phyloP scores from a whole-genome alignment of 1,140 invertebrate species.

The Condylostylus longicornis region DNA sequence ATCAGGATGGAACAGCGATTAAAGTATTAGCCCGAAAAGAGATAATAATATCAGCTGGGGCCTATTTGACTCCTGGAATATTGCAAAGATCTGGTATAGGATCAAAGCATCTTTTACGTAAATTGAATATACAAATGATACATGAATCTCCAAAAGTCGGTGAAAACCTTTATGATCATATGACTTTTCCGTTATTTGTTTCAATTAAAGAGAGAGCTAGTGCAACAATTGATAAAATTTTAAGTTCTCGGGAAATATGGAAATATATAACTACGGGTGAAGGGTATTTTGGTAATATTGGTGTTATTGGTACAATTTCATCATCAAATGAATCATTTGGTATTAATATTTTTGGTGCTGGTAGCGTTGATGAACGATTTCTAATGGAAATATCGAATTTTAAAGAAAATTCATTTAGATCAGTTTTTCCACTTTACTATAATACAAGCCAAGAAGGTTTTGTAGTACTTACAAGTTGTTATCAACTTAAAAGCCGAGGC shows the following conservation, averaged over 20 bases:
- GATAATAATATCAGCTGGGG: conserved; percentile 52
- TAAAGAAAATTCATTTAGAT: conserved; percentile 42
- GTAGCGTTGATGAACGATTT: conserved; percentile 45
- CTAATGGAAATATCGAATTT: conserved; percentile 51
- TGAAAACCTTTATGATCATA: conserved; percentile 53
- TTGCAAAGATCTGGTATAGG: conserved; percentile 57
- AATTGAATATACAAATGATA: conserved; percentile 36
- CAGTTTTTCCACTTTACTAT: conserved; percentile 45
- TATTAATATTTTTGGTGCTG: conserved; percentile 49
- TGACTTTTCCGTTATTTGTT: conserved; percentile 52
- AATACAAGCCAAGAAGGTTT: conserved; percentile 50
- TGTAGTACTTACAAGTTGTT: conserved; percentile 45
- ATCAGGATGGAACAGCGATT: conserved; percentile 20
- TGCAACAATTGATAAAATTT: conserved; percentile 40
- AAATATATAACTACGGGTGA: conserved; percentile 43
- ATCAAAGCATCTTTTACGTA: conserved; percentile 33
- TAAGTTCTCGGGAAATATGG: conserved; percentile 37
- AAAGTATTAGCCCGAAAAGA: conserved; percentile 43
- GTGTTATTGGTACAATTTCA: conserved; percentile 40
- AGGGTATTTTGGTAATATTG: conserved; percentile 41
- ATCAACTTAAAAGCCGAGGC: conserved; percentile 52
- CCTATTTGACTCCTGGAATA: conserved; percentile 53
- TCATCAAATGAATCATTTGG: conserved; percentile 33
- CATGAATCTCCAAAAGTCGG: conserved; percentile 42
- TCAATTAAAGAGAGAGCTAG: conserved; percentile 44